Percentiles rank a stretch among this genome's conserved stretches.
Conservation (phyloP, 2,888 invertebrate species). For the Cryptosula pallasiana region DNA sequence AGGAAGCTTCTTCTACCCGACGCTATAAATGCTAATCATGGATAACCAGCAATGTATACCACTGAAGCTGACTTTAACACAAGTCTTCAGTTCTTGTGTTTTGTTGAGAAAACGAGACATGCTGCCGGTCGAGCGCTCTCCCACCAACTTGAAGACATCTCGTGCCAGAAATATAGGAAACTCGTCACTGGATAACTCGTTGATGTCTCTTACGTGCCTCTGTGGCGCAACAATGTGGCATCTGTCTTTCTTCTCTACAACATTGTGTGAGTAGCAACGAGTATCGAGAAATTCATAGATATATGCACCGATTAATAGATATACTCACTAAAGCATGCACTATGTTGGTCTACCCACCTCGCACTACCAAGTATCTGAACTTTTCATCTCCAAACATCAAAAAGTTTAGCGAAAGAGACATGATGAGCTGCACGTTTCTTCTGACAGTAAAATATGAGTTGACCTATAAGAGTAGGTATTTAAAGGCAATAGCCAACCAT, state of each 20-base stretch:
- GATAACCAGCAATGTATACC: too few species aligned
- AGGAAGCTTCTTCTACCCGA: too few species aligned
- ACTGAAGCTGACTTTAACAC: neutral
- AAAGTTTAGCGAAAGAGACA: neutral
- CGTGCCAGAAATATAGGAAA: neutral
- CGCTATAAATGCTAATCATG: too few species aligned
- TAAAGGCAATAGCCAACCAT: neutral
- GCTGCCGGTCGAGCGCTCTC: neutral
- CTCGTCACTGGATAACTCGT: neutral
- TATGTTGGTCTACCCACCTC: neutral
- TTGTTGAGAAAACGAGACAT: neutral
- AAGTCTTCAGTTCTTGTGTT: neutral
- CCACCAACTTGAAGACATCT: neutral
- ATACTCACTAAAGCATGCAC: too few species aligned
- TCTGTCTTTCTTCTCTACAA: neutral
- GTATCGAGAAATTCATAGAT: neutral
- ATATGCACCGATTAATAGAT: too few species aligned
- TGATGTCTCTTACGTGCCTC: neutral
- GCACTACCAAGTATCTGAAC: neutral
- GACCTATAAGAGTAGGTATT: too few species aligned
- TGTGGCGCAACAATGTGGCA: neutral
- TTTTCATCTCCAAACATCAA: neutral
- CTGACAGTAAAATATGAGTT: too few species aligned
- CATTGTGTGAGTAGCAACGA: neutral
- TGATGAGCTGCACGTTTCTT: too few species aligned